Percentiles rank a stretch among this genome's conserved stretches.
Conservation (phyloP, 2,797 vertebrate genomes). For the Myiothlypis coronata region DNA sequence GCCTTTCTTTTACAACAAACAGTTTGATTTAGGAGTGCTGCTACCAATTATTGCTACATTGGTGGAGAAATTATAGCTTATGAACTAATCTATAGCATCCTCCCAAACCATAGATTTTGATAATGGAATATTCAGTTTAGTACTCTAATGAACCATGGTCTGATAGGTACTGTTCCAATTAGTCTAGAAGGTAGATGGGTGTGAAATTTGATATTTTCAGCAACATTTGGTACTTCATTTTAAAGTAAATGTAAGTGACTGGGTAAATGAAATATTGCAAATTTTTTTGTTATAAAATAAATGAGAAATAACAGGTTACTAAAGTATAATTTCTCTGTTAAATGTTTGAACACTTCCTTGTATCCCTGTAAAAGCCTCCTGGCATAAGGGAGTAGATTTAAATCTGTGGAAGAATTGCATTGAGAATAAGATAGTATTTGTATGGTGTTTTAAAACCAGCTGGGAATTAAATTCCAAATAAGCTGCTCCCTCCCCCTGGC, state of each 20-base stretch:
- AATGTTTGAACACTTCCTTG: neutral
- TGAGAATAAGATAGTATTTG: neutral
- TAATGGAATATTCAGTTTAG: conserved; percentile 13
- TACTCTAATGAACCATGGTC: neutral
- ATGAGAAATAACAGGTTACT: neutral
- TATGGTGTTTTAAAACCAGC: neutral
- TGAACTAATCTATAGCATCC: conserved; percentile 14
- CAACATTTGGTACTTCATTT: neutral
- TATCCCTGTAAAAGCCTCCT: neutral
- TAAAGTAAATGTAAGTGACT: neutral
- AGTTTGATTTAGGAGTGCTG: conserved; percentile 9
- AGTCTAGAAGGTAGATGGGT: neutral
- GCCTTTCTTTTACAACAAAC: neutral
- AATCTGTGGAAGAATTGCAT: neutral
- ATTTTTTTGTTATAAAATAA: neutral
- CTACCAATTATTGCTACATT: neutral
- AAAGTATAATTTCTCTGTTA: neutral
- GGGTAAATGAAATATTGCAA: neutral
- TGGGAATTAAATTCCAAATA: neutral
- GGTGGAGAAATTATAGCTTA: conserved; percentile 27
- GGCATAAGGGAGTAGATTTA: neutral
- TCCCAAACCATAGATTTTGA: conserved; percentile 29
- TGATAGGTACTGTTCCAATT: neutral
- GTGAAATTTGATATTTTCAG: neutral
- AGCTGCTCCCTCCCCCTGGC: neutral